These are phyloP conservation scores for Cryptotis parvus DNA, from an alignment of 2,113 vertebrate genomes.

Conservation along the genomic window DNA sequence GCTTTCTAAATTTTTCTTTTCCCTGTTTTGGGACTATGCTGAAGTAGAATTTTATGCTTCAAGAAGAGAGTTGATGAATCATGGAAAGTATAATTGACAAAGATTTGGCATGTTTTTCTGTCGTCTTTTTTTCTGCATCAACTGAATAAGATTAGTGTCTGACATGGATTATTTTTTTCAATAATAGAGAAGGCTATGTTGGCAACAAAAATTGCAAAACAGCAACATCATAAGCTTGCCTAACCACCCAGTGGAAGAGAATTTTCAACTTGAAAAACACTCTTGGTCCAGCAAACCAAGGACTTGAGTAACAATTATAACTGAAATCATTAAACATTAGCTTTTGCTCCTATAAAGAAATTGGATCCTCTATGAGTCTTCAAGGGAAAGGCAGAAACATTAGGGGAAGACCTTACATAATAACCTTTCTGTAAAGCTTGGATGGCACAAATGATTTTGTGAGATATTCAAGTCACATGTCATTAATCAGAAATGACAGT, in stretches of 20 bases:
- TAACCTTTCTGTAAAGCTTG: slow-evolving; percentile 90
- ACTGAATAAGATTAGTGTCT: slow-evolving; percentile 80
- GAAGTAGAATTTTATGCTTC: slow-evolving; percentile 72
- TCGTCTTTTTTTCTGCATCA: slow-evolving; percentile 75
- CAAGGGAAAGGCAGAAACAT: slow-evolving; percentile 83
- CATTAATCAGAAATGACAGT: slow-evolving; percentile 95
- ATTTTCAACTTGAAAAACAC: slow-evolving; percentile 78
- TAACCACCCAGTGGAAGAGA: slow-evolving; percentile 72
- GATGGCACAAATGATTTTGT: slow-evolving; percentile 87
- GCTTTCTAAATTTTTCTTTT: slow-evolving; percentile 58
- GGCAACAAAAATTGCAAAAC: slow-evolving; percentile 78
- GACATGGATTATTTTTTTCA: slow-evolving; percentile 75
- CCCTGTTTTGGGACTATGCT: slow-evolving; percentile 3
- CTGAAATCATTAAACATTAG: slow-evolving; percentile 67
- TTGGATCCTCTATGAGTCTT: slow-evolving; percentile 78
- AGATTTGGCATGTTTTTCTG: slow-evolving; percentile 72
- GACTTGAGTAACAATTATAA: slow-evolving; percentile 70
- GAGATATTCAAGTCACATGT: slow-evolving; percentile 89
- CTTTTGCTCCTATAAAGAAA: slow-evolving; percentile 74
- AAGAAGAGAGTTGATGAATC: slow-evolving; percentile 80
- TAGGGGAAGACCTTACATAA: slow-evolving; percentile 86
- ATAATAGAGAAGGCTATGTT: slow-evolving; percentile 73
- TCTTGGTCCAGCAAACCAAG: slow-evolving; percentile 67
- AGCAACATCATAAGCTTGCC: slow-evolving; percentile 70
- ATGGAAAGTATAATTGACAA: slow-evolving; percentile 83